A percentile compares a stretch with the other conserved stretches of the same genome.
Conservation (phyloP, 92 coral and sea anemone species). For the Epizoanthus illoricatus region DNA sequence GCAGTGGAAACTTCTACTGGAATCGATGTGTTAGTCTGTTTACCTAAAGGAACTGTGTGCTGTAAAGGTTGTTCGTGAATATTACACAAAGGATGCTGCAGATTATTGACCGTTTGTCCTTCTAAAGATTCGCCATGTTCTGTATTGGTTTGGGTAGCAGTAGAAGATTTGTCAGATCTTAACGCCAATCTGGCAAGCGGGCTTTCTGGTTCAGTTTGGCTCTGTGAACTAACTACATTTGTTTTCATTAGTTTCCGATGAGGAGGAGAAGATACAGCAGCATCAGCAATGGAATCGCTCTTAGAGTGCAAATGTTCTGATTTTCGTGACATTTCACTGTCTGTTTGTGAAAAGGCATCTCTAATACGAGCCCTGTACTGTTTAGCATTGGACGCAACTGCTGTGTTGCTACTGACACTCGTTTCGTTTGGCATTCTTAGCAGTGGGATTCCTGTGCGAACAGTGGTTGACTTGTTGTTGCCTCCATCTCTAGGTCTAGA, state of each 20-base stretch:
- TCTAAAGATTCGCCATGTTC: neutral
- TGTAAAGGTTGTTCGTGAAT: conserved; percentile 3
- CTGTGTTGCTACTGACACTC: neutral
- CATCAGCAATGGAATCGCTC: too few relatives aligned
- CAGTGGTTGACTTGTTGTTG: conserved; percentile 7
- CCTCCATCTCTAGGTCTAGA: conserved; percentile 13
- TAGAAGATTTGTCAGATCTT: conserved; percentile 6
- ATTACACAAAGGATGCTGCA: neutral
- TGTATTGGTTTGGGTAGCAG: conserved; percentile 9
- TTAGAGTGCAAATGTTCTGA: too few relatives aligned
- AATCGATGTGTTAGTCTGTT: neutral
- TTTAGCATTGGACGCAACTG: neutral
- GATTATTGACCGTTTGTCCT: neutral
- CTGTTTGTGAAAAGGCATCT: conserved; percentile 12
- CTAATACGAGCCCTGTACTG: neutral
- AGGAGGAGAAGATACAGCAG: neutral
- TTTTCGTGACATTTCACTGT: too few relatives aligned
- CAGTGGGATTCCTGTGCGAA: conserved; percentile 38
- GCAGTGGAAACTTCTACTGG: neutral
- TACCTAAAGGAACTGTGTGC: neutral
- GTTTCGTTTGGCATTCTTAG: neutral
- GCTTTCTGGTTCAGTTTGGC: neutral
- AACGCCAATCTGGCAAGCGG: neutral
- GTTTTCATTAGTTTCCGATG: neutral
- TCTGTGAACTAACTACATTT: neutral